phyloP scores from a whole-genome alignment of 2,113 vertebrate genomes.

The Tenebrosternarchus preto region DNA sequence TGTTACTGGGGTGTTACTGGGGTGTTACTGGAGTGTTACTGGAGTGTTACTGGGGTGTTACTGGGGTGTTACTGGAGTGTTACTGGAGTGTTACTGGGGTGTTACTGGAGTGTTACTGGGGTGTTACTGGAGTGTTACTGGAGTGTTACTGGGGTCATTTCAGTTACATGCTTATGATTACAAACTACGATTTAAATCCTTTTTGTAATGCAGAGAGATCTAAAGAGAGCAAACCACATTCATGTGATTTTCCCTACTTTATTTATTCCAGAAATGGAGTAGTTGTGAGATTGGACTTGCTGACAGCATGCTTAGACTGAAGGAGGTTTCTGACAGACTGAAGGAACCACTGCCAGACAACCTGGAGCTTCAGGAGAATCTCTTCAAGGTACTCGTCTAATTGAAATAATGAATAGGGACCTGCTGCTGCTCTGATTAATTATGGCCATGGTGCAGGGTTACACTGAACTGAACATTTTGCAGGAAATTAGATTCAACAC shows the following conservation, averaged over 20 bases:
- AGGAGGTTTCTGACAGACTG: conserved; percentile 68
- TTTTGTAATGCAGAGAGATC: background rate
- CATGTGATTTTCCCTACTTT: conserved; percentile 42
- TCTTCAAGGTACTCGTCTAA: conserved; percentile 74
- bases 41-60: background rate
- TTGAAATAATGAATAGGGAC: background rate
- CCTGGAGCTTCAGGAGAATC: conserved; percentile 70
- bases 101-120: background rate
- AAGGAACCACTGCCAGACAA: conserved; percentile 69
- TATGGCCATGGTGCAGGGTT: background rate
- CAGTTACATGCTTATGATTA: no score
- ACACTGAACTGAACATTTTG: no score
- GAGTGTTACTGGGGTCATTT: background rate
- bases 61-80: no score
- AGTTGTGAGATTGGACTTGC: conserved; percentile 73
- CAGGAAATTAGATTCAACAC: background rate
- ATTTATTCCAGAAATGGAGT: conserved; percentile 74
- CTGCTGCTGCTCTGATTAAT: background rate
- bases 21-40: no score
- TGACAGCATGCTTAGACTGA: conserved; percentile 68
- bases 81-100: background rate
- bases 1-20: background rate
- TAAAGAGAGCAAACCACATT: background rate
- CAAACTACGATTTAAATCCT: no score
- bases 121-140: no score